Evolutionary conservation across 2,113 vertebrate genomes (phyloP).

Genomic region (Dicaeum eximium): DNA sequence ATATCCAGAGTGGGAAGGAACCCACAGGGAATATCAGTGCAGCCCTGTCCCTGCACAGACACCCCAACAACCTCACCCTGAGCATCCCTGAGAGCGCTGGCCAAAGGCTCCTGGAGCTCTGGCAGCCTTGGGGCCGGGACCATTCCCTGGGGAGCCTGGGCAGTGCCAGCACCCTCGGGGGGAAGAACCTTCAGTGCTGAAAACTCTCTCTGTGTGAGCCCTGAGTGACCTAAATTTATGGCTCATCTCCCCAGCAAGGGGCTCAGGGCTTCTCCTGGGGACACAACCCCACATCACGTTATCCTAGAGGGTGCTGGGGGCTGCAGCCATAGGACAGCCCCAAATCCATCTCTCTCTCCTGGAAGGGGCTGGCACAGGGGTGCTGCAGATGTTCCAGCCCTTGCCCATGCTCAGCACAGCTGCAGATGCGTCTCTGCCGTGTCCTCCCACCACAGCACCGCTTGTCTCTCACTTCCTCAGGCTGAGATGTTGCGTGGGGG

Average conservation of each 20-base stretch:
- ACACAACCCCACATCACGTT: fast-evolving
- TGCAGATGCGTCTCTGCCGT: background rate
- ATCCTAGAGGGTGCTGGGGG: background rate
- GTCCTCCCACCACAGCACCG: background rate
- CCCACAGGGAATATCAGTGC: fast-evolving
- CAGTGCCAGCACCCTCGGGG: background rate
- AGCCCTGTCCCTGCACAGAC: background rate
- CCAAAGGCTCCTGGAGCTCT: background rate
- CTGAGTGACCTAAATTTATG: background rate
- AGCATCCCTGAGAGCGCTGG: background rate
- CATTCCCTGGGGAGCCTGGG: background rate
- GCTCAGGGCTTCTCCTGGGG: background rate
- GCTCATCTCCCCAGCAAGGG: background rate
- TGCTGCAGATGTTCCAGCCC: background rate
- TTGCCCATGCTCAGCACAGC: background rate
- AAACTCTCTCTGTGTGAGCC: background rate
- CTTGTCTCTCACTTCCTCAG: conserved; percentile 11
- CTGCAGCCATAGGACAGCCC: background rate
- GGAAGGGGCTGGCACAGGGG: fast-evolving
- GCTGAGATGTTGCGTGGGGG: background rate
- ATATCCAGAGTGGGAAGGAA: fast-evolving
- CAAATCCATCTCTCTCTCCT: fast-evolving
- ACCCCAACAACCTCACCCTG: background rate
- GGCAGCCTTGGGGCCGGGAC: background rate
- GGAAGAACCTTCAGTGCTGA: background rate